Base-by-base conservation (phyloP, 2,888 invertebrate species). In the Dendrolimus pini region DNA sequence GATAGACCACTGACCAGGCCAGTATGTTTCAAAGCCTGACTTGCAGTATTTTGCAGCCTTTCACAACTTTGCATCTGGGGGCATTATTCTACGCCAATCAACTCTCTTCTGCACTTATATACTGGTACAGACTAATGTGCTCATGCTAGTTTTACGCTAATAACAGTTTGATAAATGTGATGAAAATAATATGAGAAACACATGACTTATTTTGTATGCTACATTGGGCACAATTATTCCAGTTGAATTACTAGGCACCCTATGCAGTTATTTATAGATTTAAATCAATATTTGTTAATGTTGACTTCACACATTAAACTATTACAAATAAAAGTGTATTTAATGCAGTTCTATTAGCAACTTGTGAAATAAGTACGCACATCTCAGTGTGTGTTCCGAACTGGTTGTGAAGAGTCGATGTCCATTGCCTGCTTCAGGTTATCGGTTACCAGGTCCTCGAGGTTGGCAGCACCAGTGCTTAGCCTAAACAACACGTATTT, bases 261-360 rank as follows among this genome's bases (percentile, higher is more conserved):
- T 12, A 12, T 47, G 10, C 1, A 47, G 61, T 58, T 75, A 78
- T 71, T 70, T 69, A 68, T 74, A 76, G 65, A 55, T 41, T 13
- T 41, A 54, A 71, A 71, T 74, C 71, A 64, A 73, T 72, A 67
- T 53, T 18, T 61, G 65, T 58, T 65, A 62, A 68, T 62, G 60
- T 64, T 59, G 65, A 65, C 64, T 66, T 47, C 56, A 30, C 53
- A 53, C 58, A 59, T 60, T 13, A 30, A 6, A 30, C 6, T 30
- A 30, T 30, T 30, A 30, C 6, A 30, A 30, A 30, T 3, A 30
- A 30, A 30, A 30, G 30, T 6, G 0, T 30, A 30, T 30, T 30
- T 30, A 30, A 3, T 30, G 30, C 30, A 30, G 30, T 30, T 30
- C 2, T 6, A 30, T 6, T 30, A 30, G 30, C 6, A 30, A 30